A percentile compares a stretch with the other conserved stretches of the same genome.
phyloP scores from a whole-genome alignment of 2,797 vertebrate species.

The Sebastes hopkinsi region DNA sequence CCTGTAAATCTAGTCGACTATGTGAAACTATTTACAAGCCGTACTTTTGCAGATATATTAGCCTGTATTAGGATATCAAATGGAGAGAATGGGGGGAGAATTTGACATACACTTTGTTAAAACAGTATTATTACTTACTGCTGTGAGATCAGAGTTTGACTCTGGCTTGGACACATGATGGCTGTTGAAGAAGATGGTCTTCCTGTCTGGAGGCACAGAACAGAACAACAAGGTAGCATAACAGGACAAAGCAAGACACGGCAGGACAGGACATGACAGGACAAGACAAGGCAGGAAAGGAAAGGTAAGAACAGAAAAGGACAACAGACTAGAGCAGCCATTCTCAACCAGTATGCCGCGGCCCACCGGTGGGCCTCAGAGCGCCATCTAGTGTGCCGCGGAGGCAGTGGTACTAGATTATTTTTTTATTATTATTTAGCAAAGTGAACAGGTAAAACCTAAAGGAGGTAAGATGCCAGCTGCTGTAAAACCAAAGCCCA shows the following conservation, averaged over 20 bases:
- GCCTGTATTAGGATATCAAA: background rate
- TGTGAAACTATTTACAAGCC: background rate
- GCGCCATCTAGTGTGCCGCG: too few relatives aligned
- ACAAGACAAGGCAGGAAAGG: background rate
- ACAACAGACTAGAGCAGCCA: background rate
- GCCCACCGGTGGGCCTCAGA: too few relatives aligned
- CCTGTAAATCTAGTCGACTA: background rate
- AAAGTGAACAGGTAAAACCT: too few relatives aligned
- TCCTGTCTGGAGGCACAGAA: slow-evolving; percentile 69
- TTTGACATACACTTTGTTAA: background rate
- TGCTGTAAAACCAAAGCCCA: too few relatives aligned
- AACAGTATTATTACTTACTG: slow-evolving; percentile 58
- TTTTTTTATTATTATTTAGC: too few relatives aligned
- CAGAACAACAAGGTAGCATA: background rate
- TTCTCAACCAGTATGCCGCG: too few relatives aligned
- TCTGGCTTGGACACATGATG: slow-evolving; percentile 85
- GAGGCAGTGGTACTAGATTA: too few relatives aligned
- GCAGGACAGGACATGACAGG: background rate
- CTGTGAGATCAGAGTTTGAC: slow-evolving; percentile 81
- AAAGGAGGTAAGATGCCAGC: too few relatives aligned
- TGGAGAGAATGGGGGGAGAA: background rate
- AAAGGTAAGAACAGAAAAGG: background rate
- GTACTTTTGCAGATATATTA: background rate
- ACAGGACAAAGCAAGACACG: too few relatives aligned
- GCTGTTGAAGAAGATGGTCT: slow-evolving; percentile 85